Evolutionary conservation across 1,140 invertebrate genomes (phyloP).

Genomic region (Pseudomyrmex dendroicus): DNA sequence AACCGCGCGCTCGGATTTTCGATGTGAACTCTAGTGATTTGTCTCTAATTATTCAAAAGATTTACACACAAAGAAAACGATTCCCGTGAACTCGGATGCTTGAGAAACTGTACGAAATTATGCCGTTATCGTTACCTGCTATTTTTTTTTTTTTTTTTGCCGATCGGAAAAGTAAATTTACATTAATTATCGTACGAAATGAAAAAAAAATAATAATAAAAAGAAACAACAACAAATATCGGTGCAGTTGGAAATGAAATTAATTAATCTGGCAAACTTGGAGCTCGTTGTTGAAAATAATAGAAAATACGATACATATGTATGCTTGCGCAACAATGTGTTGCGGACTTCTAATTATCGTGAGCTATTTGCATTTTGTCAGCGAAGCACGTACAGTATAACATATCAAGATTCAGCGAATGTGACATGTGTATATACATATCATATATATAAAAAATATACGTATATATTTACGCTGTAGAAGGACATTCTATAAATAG

Average conservation of each 20-base stretch:
- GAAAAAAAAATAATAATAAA: no score
- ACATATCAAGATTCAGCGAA: slow-evolving; percentile 7
- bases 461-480: no score
- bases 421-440: no score
- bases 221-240: neutral
- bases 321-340: slow-evolving; percentile 24
- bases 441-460: no score
- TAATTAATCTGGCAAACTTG: slow-evolving; percentile 1
- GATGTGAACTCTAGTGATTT: neutral
- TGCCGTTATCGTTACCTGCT: neutral
- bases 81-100: neutral
- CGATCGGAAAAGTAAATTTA: neutral
- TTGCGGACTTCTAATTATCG: slow-evolving; percentile 5
- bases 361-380: slow-evolving; percentile 24
- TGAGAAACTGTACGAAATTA: neutral
- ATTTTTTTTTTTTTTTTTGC: no score
- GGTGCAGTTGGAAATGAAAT: no score
- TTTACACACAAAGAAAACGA: neutral
- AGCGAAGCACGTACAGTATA: slow-evolving; percentile 16
- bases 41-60: neutral
- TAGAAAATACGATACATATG: neutral
- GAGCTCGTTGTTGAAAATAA: slow-evolving; percentile 31
- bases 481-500: neutral
- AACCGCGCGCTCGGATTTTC: neutral
- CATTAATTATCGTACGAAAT: neutral